Evolutionary conservation across 1,140 invertebrate genomes (phyloP).

Genomic region (Lucilia cuprina): DNA sequence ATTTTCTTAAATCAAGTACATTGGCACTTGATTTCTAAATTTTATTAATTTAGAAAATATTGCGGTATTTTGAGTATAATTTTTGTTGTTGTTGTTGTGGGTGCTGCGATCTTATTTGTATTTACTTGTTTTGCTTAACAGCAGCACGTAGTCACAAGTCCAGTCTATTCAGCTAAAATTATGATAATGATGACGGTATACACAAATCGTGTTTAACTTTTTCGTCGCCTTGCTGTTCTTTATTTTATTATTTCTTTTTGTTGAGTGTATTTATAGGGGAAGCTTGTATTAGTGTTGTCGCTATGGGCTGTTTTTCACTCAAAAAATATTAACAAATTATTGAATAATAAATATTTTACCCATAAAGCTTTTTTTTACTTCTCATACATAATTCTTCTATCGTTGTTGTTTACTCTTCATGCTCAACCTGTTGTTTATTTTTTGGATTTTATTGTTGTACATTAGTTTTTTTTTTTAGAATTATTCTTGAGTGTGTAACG

Average conservation of each 20-base stretch:
- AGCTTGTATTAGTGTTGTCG: neutral
- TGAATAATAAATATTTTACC: constrained; percentile 24
- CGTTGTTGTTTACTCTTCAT: neutral
- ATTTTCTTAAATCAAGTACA: neutral
- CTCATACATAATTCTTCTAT: neutral
- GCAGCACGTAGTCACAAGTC: neutral
- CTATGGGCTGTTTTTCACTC: constrained; percentile 1
- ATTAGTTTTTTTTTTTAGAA: neutral
- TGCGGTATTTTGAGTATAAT: neutral
- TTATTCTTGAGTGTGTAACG: constrained; percentile 3
- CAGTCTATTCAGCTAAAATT: neutral
- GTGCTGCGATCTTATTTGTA: neutral
- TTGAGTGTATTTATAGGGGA: neutral
- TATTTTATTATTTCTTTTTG: neutral
- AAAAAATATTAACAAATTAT: constrained; percentile 16
- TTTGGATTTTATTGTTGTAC: neutral
- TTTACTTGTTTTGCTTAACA: neutral
- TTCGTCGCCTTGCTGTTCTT: neutral
- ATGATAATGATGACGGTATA: neutral
- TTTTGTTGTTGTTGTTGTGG: neutral
- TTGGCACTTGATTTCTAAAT: neutral
- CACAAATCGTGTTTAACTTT: neutral
- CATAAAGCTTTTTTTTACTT: neutral
- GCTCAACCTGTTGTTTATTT: neutral
- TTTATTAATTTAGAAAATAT: neutral